A percentile compares a stretch with the other conserved stretches of the same genome.
Evolutionary conservation across 2,888 invertebrate species (phyloP).

Genomic region (Blastobasis lacticolella): DNA sequence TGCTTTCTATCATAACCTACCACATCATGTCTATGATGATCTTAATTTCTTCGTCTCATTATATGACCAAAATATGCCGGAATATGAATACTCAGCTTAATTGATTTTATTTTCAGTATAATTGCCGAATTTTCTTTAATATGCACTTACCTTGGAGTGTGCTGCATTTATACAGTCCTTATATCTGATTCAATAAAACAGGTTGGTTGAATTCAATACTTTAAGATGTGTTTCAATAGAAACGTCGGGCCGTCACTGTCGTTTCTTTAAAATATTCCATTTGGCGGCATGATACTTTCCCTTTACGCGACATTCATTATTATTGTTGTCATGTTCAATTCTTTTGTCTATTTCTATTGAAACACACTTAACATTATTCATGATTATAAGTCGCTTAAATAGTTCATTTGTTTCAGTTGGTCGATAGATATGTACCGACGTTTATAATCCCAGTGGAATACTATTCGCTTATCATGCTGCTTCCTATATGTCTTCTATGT

Average conservation of each 20-base stretch:
- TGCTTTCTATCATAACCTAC: too few species aligned
- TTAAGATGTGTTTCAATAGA: background rate
- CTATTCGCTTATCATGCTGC: slow-evolving; percentile 52
- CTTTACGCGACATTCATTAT: background rate
- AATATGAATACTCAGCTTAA: background rate
- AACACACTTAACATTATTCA: too few species aligned
- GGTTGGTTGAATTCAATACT: slow-evolving; percentile 52
- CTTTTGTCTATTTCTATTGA: too few species aligned
- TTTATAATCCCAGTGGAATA: slow-evolving; percentile 48
- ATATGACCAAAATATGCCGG: too few species aligned
- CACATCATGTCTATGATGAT: too few species aligned
- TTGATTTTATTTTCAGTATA: slow-evolving; percentile 37
- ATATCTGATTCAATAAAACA: slow-evolving; percentile 80
- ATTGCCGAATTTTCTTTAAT: slow-evolving; percentile 78
- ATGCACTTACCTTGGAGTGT: slow-evolving; percentile 80
- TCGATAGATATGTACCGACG: slow-evolving; percentile 50
- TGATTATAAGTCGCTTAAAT: too few species aligned
- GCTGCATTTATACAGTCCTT: slow-evolving; percentile 85
- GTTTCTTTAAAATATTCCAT: too few species aligned
- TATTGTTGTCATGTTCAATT: background rate
- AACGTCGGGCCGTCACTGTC: too few species aligned
- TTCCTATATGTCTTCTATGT: slow-evolving; percentile 51
- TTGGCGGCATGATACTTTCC: too few species aligned
- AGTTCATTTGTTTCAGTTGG: slow-evolving; percentile 42
- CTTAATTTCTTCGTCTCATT: too few species aligned